Percentiles rank a stretch among this genome's conserved stretches.
Conservation (phyloP, 2,888 invertebrate species). For the Latrodectus hesperus region DNA sequence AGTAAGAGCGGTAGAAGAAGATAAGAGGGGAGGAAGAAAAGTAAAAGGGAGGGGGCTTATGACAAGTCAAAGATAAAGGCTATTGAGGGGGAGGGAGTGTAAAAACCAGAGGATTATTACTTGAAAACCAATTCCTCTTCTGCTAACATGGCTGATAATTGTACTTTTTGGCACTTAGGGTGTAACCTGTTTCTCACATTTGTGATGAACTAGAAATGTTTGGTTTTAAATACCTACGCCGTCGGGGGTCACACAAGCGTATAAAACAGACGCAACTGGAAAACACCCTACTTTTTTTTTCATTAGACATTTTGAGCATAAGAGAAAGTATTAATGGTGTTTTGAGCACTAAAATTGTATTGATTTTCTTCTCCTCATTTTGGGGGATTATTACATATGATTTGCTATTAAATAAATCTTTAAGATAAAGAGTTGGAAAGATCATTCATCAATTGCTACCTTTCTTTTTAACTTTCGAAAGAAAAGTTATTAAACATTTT, state of each 20-base stretch:
- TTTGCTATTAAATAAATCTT: no score
- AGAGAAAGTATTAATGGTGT: no score
- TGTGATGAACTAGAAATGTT: constrained; percentile 57
- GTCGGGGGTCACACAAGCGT: constrained; percentile 30
- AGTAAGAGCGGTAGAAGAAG: constrained; percentile 58
- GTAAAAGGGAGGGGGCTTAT: neutral
- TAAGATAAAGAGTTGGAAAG: no score
- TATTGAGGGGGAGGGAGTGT: constrained; percentile 1
- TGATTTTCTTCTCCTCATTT: no score
- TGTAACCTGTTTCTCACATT: constrained; percentile 65
- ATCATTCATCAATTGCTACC: no score
- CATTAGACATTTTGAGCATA: neutral
- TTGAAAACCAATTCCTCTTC: constrained; percentile 66
- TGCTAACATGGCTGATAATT: constrained; percentile 59
- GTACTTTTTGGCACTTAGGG: constrained; percentile 63
- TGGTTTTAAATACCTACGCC: constrained; percentile 38
- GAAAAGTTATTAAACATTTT: no score
- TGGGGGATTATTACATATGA: no score
- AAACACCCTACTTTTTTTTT: neutral
- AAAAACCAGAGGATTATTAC: constrained; percentile 10
- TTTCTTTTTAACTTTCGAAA: no score
- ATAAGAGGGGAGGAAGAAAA: constrained; percentile 9
- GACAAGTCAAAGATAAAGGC: constrained; percentile 14
- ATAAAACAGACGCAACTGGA: constrained; percentile 7
- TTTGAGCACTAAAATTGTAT: no score